These are phyloP conservation scores for Cepaea nemoralis DNA, from an alignment of 1,140 invertebrate species.

Conservation along the genomic window DNA sequence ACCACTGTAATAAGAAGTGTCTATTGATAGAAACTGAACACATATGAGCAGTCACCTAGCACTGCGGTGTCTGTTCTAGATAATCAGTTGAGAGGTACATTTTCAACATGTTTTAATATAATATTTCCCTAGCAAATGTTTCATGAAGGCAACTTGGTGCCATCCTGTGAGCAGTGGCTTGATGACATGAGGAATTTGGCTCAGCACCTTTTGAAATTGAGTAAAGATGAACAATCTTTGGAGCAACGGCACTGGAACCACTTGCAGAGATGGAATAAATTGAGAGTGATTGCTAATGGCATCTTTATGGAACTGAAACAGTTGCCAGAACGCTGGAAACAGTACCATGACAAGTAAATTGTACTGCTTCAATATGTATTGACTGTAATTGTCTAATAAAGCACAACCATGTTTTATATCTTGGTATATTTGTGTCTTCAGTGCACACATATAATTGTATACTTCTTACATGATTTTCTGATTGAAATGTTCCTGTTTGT, in stretches of 20 bases:
- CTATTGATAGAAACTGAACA: too few species aligned
- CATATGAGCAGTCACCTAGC: too few species aligned
- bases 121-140: conserved; percentile 75
- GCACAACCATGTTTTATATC: not conserved
- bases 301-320: conserved; percentile 84
- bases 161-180: conserved; percentile 80
- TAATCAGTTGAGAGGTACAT: too few species aligned
- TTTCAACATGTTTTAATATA: too few species aligned
- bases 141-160: conserved; percentile 77
- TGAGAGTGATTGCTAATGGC: conserved; percentile 80
- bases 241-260: conserved; percentile 79
- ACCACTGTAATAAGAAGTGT: too few species aligned
- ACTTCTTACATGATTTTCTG: not conserved
- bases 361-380: too few species aligned
- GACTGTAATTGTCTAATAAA: not conserved
- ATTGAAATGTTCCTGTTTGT: too few species aligned
- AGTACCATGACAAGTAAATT: conserved; percentile 82
- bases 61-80: too few species aligned
- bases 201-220: conserved; percentile 74
- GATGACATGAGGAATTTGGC: conserved; percentile 78
- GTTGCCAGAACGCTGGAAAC: conserved; percentile 90
- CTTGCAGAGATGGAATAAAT: conserved; percentile 81
- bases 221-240: conserved; percentile 78
- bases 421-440: too few species aligned
- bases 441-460: not conserved